Evolutionary conservation across 2,113 vertebrate genomes (phyloP).

Genomic region (Bucco capensis): DNA sequence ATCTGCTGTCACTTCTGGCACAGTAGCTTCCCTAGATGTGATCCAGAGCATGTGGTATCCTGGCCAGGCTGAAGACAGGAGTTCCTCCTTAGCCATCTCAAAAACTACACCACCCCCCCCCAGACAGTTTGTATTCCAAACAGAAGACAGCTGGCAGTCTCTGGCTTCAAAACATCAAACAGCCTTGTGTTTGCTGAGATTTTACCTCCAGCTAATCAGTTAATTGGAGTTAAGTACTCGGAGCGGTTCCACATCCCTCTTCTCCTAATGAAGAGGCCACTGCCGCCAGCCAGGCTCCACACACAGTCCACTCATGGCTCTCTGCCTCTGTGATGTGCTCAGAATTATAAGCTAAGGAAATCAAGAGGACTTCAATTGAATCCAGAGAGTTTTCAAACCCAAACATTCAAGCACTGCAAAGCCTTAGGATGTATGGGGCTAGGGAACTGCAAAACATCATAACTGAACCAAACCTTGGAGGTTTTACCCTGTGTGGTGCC

Average conservation of each 20-base stretch:
- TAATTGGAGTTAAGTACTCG: constrained; percentile 37
- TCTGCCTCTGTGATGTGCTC: accelerated
- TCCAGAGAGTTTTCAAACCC: not conserved
- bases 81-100: not conserved
- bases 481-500: not conserved
- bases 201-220: constrained; percentile 31
- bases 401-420: not conserved
- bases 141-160: not conserved
- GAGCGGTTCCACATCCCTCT: not conserved
- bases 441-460: not conserved
- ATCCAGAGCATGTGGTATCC: not conserved
- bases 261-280: not conserved
- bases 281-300: not conserved
- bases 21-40: not conserved
- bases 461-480: not conserved
- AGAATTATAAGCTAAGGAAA: not conserved
- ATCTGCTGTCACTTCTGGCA: not conserved
- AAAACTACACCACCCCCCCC: accelerated
- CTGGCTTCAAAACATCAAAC: not conserved
- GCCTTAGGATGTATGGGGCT: not conserved
- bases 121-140: not conserved
- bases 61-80: not conserved
- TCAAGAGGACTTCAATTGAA: not conserved
- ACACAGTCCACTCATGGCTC: not conserved
- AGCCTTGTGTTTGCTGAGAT: not conserved